Percentiles rank a stretch among this genome's conserved stretches.
These are phyloP conservation scores for Psilopsiagon aurifrons DNA, from an alignment of 2,113 vertebrate genomes.

Conservation along the genomic window DNA sequence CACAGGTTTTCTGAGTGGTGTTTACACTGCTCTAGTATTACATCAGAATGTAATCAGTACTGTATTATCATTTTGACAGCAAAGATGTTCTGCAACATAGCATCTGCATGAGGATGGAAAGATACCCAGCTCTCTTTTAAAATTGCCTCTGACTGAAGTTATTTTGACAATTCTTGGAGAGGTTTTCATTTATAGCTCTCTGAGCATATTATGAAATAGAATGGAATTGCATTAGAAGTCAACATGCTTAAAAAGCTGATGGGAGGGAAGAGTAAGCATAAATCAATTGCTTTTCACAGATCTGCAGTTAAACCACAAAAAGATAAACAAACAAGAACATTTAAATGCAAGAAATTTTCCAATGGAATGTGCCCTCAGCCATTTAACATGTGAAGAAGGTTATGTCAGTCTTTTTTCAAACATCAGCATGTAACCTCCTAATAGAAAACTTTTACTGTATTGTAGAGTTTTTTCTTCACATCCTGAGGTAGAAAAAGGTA, in stretches of 20 bases:
- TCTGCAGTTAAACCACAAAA: neutral
- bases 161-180: neutral
- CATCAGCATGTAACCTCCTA: neutral
- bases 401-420: neutral
- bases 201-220: neutral
- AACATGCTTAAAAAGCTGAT: neutral
- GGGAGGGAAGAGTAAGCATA: neutral
- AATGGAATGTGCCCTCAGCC: neutral
- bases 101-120: neutral
- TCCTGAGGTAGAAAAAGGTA: neutral
- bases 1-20: neutral
- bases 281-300: neutral
- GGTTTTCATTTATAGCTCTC: neutral
- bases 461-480: neutral
- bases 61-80: neutral
- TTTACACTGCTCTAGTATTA: neutral
- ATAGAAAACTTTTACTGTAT: neutral
- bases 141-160: neutral
- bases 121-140: neutral
- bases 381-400: neutral
- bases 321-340: neutral
- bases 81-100: neutral
- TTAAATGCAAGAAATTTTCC: neutral
- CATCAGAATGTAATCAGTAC: neutral
- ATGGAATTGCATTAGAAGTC: neutral